Base-by-base conservation (phyloP, 1,140 invertebrate species). In the Contarinia nasturtii region DNA sequence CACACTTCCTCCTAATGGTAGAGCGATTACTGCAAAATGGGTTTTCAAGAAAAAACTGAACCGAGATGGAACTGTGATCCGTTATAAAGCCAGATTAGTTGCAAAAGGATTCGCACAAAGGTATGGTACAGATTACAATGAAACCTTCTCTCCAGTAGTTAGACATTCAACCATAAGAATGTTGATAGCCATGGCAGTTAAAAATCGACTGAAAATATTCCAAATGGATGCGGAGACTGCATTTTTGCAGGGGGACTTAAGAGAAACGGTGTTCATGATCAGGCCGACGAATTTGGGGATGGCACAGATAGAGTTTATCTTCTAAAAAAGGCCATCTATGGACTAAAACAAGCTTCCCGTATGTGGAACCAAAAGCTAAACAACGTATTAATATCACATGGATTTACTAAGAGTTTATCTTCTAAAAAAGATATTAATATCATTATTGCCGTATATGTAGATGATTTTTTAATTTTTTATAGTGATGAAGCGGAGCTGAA, bases 231-330 rank as follows among this genome's bases (percentile, higher is more conserved):
- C 52, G 7, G 47, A 49, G 1, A 55, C 48, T 12, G 54, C 55
- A 22, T 55, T 51, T 48, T 38, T 55, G 20, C 46, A 56, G 37
- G 49, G 52, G 12, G 45, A 52, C 1, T 33, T 53, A 37, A 33
- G 50, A 22, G 58, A 60, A 51, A 55, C 65, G 3, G 57, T 69
- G 3, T 68, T 53, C 45, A 62, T 67, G 56, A 40, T 60, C 17
- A 56, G 61, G 43, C 61, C 61, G 38, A 57, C 21, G 33, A 54
- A 5, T 47, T 38, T 40, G 18, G 37, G 2, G 46, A 38, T 14
- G 20, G 40, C 17, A 47, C 44, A 12, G 44, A 43, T 33, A 38
- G 37, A 41, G 48, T 44, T 22, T 49, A 48, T 49, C 27, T 14
- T 4, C 43, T 50, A 2, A 5, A 48, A 11, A 47, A 22, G 15